Base-by-base conservation (phyloP, 1,140 invertebrate species). In the Drosophila setifemur region DNA sequence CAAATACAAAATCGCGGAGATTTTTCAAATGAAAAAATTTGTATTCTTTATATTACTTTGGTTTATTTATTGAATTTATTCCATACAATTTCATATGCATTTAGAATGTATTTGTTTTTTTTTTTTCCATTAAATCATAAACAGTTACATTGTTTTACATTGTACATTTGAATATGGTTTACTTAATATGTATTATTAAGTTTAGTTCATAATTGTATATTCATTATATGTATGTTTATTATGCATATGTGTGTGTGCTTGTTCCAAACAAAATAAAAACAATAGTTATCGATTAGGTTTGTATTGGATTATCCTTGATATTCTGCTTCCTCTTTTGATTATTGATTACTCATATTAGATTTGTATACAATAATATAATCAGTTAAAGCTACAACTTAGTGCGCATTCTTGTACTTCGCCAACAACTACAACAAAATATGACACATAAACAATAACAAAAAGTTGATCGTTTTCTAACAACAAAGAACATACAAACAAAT, bases 371-470 rank as follows among this genome's bases (percentile, higher is more conserved):
- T 61, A 61, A 52, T 72, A 71, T 47, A 72, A 66, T 82, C 73
- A 77, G 61, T 86, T 85, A 85, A 86, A 85, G 81, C 81, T 85
- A 85, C 71, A 85, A 85, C 81, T 85, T 85, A 85, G 75, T 85
- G 81, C 44, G 71, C 75, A 44, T 86, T 81, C 81, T 85, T 86
- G 73, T 77, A 77, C 73, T 76, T 73, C 19, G 31, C 50, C 69
- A 73, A 74, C 73, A 71, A 57, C 53, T 85, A 83, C 75, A 83
- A 86, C 81, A 74, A 74, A 82, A 58, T 48, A 71, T 71, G 44
- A 50, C 54, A 64, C 58, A 74, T 53, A 66, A 77, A 79, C 71
- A 81, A 75, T 74, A 81, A 82, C 72, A 82, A 82, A 61, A 39
- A 14, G 55, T 60, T 45, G 25, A 39, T 63, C 40, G 55, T 45